Evolutionary conservation across 2,113 vertebrate species (phyloP), one percentile per base, ranked within the genome.

Genomic region (Ailuropoda melanoleuca): DNA sequence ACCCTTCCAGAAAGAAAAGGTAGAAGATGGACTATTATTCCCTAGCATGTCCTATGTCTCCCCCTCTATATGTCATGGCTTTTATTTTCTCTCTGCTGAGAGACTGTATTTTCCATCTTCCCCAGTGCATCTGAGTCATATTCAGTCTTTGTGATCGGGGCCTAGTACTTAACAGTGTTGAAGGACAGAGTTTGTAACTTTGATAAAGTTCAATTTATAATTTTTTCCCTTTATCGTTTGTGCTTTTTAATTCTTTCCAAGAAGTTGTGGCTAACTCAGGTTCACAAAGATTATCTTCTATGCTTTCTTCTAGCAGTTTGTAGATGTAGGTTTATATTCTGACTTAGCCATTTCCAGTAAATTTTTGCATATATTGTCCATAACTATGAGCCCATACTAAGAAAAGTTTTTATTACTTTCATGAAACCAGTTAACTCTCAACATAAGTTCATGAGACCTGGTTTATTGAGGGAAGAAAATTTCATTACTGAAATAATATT

Each of bases 401-500:
- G 60, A 62, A 94, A 88, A 29, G 11, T 85, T 90, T 87, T 93
- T 26, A 85, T 64, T 37, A 85, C 18, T 10, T 34, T 75, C 85
- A 66, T 68, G 23, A 97, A 88, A 81, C 12, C 48, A 84, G 39
- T 66, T 83, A 93, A 88, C 6, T 13, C 2, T 43, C 48, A 91
- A 31, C 3, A 18, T 62, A 95, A 58, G 19, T 43, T 53, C 24
- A 82, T 53, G 23, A 97, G n/a, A 80, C 12, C 13, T 74, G 29
- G 46, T 91, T 93, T 88, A 88, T 43, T 86, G 18, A 93, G 43
- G 86, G 34, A 66, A 62, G 70, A 90, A 83, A 90, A 58, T 83
- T 55, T 55, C 21, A 83, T 88, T 75, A 50, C 7, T 96, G 8
- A 96, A 94, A 66, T 95, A 90, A 78, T 75, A 94, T 84, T 85